A percentile compares a stretch with the other conserved stretches of the same genome.
Conservation (phyloP, 1,140 invertebrate species). For the Pachypeltis micranthus region DNA sequence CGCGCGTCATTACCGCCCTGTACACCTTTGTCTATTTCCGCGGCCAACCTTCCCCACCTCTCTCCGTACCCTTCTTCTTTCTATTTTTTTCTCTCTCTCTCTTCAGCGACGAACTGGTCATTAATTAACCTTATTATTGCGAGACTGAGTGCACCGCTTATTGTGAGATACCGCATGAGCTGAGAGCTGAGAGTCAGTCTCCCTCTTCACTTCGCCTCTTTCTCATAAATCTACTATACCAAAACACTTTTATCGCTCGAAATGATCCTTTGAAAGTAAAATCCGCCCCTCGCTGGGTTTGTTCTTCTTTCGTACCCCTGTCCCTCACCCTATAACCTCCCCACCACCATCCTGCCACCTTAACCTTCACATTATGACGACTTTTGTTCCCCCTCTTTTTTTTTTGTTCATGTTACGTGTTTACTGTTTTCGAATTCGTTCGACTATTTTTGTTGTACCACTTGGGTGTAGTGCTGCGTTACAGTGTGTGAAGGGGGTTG, state of each 20-base stretch:
- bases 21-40: conserved; percentile 1
- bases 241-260: conserved; percentile 13
- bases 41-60: background rate
- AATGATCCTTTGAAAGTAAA: background rate
- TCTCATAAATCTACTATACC: background rate
- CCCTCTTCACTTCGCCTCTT: background rate
- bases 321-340: no score
- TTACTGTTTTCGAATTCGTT: background rate
- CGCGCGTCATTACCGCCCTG: conserved; percentile 8
- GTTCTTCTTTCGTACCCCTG: background rate
- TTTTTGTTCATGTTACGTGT: background rate
- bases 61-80: background rate
- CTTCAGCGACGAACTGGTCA: conserved; percentile 12
- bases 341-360: background rate
- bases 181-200: no score
- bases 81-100: background rate
- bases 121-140: conserved; percentile 14
- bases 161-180: no score
- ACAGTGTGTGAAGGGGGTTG: no score
- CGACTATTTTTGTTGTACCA: background rate
- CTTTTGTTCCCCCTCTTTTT: background rate
- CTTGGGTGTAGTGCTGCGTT: no score
- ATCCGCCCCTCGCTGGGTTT: background rate
- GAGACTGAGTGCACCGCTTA: conserved; percentile 2
- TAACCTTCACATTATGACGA: background rate